A percentile compares a stretch with the other conserved stretches of the same genome.
Evolutionary conservation across 2,888 invertebrate species (phyloP).

Genomic region (Clusia tigrina): DNA sequence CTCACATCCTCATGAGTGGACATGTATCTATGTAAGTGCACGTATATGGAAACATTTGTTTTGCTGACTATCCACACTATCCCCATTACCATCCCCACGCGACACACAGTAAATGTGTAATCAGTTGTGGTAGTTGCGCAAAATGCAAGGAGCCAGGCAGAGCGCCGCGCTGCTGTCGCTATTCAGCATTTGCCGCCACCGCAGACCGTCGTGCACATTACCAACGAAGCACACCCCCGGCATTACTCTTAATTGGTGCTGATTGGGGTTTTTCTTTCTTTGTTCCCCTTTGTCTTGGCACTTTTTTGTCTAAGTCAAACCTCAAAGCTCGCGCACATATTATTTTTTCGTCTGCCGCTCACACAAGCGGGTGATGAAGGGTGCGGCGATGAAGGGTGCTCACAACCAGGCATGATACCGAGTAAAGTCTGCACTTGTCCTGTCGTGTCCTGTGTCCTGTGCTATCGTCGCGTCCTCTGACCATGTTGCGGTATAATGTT

Average conservation of each 20-base stretch:
- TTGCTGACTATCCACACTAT: not conserved
- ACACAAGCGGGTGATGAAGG: not conserved
- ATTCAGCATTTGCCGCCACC: not conserved
- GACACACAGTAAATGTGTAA: no score
- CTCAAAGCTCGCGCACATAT: not conserved
- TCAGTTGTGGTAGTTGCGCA: no score
- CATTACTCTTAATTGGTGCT: constrained; percentile 4
- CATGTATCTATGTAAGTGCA: not conserved
- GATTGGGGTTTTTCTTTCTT: not conserved
- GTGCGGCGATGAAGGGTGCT: no score
- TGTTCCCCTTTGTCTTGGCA: not conserved
- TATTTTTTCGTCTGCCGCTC: not conserved
- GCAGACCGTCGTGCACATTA: not conserved
- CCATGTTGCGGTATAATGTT: constrained; percentile 14
- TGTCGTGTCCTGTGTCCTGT: no score
- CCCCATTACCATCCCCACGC: no score
- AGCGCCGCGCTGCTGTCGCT: not conserved
- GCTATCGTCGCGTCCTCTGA: no score
- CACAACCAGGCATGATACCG: no score
- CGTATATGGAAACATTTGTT: not conserved
- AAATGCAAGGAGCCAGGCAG: no score
- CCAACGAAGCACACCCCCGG: not conserved
- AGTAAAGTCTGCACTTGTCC: no score
- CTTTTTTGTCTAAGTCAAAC: not conserved
- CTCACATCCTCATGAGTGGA: no score